Evolutionary conservation across 1,140 invertebrate genomes (phyloP).

Genomic region (Drosophila obscura): DNA sequence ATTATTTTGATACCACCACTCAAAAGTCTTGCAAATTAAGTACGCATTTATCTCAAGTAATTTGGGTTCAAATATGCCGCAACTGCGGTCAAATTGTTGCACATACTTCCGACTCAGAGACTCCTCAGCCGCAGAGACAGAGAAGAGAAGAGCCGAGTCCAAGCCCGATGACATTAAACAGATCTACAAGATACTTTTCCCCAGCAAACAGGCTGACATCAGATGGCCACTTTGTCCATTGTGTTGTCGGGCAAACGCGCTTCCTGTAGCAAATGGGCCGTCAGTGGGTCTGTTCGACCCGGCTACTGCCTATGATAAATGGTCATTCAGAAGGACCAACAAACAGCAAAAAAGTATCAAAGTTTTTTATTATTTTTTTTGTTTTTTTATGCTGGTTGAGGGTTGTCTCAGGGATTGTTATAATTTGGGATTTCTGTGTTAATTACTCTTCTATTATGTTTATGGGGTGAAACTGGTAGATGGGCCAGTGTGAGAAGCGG

Average conservation of each 20-base stretch:
- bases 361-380: constrained; percentile 30
- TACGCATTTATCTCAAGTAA: constrained; percentile 81
- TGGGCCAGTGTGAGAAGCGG: constrained; percentile 28
- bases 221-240: constrained; percentile 69
- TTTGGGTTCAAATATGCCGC: constrained; percentile 81
- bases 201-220: constrained; percentile 60
- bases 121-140: constrained; percentile 47
- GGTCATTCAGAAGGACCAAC: constrained; percentile 53
- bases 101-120: constrained; percentile 54
- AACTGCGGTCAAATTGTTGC: constrained; percentile 80
- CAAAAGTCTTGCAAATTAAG: constrained; percentile 80
- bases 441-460: constrained; percentile 77
- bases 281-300: constrained; percentile 38
- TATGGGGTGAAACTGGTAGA: constrained; percentile 48
- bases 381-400: constrained; percentile 47
- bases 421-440: constrained; percentile 81
- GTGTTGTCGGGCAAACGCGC: constrained; percentile 35
- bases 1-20: constrained; percentile 82
- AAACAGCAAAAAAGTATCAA: constrained; percentile 57
- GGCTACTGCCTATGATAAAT: constrained; percentile 69
- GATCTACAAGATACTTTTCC: constrained; percentile 53
- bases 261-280: constrained; percentile 72
- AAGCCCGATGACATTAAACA: constrained; percentile 66
- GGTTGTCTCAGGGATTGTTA: constrained; percentile 64
- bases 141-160: constrained; percentile 17